These are phyloP conservation scores for Microtus pennsylvanicus DNA, from an alignment of 2,113 vertebrate genomes.

Conservation along the genomic window DNA sequence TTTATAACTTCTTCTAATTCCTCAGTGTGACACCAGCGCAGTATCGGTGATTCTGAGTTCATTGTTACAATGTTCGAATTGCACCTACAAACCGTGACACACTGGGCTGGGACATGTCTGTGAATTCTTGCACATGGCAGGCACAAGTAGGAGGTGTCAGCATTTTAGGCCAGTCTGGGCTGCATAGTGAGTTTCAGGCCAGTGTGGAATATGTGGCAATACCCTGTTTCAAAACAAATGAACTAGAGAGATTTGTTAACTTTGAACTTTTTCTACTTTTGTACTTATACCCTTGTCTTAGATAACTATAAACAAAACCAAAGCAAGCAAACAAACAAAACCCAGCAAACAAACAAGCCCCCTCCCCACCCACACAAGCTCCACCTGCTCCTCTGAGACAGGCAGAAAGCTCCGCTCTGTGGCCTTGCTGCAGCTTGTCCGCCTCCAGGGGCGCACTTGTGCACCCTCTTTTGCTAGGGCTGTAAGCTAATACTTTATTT, in stretches of 20 bases:
- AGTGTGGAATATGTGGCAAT: neutral
- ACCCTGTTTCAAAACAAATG: neutral
- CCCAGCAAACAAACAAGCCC: neutral
- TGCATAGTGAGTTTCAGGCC: neutral
- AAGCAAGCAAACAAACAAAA: neutral
- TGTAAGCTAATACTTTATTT: neutral
- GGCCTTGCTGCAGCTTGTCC: neutral
- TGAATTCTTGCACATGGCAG: neutral
- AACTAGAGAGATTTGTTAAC: neutral
- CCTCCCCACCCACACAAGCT: neutral
- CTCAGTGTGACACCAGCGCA: neutral
- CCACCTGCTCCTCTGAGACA: neutral
- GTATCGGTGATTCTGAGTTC: neutral
- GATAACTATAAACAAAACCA: neutral
- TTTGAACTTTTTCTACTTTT: neutral
- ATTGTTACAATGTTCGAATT: neutral
- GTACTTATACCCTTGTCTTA: neutral
- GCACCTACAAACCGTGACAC: neutral
- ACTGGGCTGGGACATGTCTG: neutral
- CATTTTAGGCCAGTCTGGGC: neutral
- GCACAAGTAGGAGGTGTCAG: neutral
- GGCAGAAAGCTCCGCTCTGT: neutral
- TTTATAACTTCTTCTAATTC: neutral
- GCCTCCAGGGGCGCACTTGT: neutral
- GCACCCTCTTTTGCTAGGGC: neutral